Conservation (phyloP, 2,797 vertebrate species). For the Dryobates pubescens region DNA sequence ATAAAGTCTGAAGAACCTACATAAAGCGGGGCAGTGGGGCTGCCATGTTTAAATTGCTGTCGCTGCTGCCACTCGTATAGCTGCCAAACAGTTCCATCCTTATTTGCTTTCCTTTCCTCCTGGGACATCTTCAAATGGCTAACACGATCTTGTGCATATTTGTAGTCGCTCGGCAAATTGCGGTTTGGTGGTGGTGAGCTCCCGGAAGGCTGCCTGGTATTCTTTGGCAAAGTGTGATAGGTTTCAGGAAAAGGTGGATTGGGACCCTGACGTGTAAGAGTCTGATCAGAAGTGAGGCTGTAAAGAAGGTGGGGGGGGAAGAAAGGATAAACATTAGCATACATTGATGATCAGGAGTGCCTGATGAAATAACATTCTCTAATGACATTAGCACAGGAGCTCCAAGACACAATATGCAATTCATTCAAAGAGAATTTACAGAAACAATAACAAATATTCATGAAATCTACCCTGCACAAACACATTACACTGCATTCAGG, state of each 20-base stretch:
- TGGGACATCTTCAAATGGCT: constrained; percentile 97
- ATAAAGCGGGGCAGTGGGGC: constrained; percentile 90
- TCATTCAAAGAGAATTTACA: background rate
- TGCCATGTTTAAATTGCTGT: constrained; percentile 96
- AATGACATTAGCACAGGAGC: background rate
- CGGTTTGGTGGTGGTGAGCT: constrained; percentile 84
- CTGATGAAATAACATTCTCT: background rate
- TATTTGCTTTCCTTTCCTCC: constrained; percentile 90
- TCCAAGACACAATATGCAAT: background rate
- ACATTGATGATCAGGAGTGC: background rate
- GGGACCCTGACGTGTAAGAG: constrained; percentile 86
- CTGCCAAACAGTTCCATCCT: constrained; percentile 98
- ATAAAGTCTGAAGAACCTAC: constrained; percentile 84
- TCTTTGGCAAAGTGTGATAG: constrained; percentile 94
- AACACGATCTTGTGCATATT: constrained; percentile 95
- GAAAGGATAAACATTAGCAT: background rate
- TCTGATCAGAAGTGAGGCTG: constrained; percentile 83
- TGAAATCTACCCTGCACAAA: background rate
- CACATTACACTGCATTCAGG: background rate
- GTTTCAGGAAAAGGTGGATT: constrained; percentile 82
- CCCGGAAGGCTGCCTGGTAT: constrained; percentile 83
- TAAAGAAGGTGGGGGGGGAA: background rate
- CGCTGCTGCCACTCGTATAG: constrained; percentile 98
- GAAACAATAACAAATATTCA: background rate
- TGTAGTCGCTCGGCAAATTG: constrained; percentile 95